phyloP scores from a whole-genome alignment of 2,797 vertebrate species.

The Pseudochromis fuscus region DNA sequence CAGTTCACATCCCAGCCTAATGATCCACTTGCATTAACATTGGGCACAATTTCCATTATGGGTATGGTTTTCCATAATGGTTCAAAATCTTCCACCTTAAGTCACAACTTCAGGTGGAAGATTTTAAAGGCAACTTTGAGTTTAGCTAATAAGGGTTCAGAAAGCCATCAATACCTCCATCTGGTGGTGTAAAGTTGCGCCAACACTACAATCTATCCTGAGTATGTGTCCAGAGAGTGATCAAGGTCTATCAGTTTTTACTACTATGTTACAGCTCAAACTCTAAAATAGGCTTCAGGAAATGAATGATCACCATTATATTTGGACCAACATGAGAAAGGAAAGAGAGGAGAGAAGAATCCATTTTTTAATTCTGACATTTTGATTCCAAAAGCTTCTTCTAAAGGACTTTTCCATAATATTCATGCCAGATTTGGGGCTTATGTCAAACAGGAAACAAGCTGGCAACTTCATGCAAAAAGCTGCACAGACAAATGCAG shows the following conservation, averaged over 20 bases:
- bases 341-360: neutral
- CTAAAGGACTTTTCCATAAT: neutral
- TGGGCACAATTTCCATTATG: neutral
- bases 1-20: too few species aligned
- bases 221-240: neutral
- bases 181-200: conserved; percentile 49
- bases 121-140: neutral
- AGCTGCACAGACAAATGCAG: neutral
- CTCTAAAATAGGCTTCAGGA: neutral
- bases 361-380: neutral
- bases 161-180: conserved; percentile 43
- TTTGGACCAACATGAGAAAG: neutral
- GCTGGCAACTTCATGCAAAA: neutral
- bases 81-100: too few species aligned
- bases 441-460: neutral
- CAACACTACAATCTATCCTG: neutral
- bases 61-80: neutral
- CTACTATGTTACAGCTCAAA: neutral
- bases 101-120: too few species aligned
- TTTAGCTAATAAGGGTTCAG: neutral
- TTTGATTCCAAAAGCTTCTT: neutral
- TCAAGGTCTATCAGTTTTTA: too few species aligned
- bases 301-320: neutral
- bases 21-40: too few species aligned
- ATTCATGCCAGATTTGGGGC: neutral